These are phyloP conservation scores for Chromis chromis DNA, from an alignment of 2,797 vertebrate genomes.

Conservation along the genomic window DNA sequence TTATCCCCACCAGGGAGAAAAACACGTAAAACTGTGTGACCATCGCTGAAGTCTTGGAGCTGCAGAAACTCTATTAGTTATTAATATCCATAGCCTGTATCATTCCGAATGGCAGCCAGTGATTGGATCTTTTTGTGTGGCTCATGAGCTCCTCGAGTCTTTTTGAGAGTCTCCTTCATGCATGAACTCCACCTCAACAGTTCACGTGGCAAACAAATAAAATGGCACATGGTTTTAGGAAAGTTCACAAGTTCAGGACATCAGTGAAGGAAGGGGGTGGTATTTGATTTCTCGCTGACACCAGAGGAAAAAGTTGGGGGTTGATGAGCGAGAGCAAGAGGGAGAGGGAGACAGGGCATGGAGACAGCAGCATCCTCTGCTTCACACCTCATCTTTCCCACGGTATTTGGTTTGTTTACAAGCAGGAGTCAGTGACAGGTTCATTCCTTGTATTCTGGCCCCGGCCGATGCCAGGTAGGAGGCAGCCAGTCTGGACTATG, in stretches of 20 bases:
- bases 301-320: constrained; percentile 78
- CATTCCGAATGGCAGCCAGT: constrained; percentile 28
- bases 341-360: constrained; percentile 44
- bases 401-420: constrained; percentile 85
- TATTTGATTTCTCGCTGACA: constrained; percentile 84
- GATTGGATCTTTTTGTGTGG: constrained; percentile 25
- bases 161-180: constrained; percentile 26
- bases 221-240: constrained; percentile 60
- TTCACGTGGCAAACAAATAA: constrained; percentile 68
- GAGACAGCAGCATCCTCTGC: constrained; percentile 77
- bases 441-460: constrained; percentile 64
- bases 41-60: constrained; percentile 10
- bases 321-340: constrained; percentile 51
- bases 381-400: constrained; percentile 82
- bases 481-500: constrained; percentile 58
- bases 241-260: constrained; percentile 69
- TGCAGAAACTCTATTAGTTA: constrained; percentile 23
- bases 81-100: constrained; percentile 33
- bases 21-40: constrained; percentile 28
- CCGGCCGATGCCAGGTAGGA: constrained; percentile 64
- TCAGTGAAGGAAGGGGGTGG: constrained; percentile 59
- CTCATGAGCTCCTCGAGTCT: constrained; percentile 26
- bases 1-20: constrained; percentile 29
- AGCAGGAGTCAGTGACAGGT: constrained; percentile 77
- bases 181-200: constrained; percentile 14